Base-by-base conservation (phyloP, 2,888 invertebrate species). In the Arenicola marina region DNA sequence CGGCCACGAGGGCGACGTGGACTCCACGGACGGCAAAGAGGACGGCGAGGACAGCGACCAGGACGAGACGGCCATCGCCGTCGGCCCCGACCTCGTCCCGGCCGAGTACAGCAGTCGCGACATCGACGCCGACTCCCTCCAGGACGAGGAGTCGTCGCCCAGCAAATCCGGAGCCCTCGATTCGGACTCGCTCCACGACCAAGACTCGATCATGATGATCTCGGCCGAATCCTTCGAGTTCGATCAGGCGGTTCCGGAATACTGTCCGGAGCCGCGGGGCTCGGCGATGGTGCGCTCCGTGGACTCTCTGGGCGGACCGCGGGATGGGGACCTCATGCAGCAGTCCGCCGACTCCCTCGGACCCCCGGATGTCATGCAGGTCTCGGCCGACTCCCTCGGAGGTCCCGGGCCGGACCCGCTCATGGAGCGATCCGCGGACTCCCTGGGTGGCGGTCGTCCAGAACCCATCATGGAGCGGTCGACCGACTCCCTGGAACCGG, bases 321-420 rank as follows among this genome's bases (percentile, higher is more conserved):
- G n/a, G n/a, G n/a, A n/a, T n/a, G 53, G 32, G 21, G 29, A 45
- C 29, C 21, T 58, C 24, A 58, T 58, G 58, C 33, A 58, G 32
- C 21, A 58, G 33, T 58, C 51, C 7, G 48, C 33, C n/a, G 58
- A 58, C 24, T 58, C 58, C 32, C 26, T 48, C 15, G 48, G 26
- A 24, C 7, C 26, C 7, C 38, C 51, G 24, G 59, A 62, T 21
- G 56, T 53, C n/a, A 75, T 75, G 74, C 62, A 68, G 15, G 71
- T 65, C 32, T 75, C 75, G 28, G 63, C 70, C 46, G 77, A 77
- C 65, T 78, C 78, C 1, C 63, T 78, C 33, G 75, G 75, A 48
- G 59, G 58, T 46, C 64, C 4, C 4, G 38, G 28, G 18, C 7
- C 26, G n/a, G 38, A 34, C 21, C 7, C 26, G n/a, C 11, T 48